Evolutionary conservation across 2,113 vertebrate species (phyloP), one percentile per base, ranked within the genome.

Genomic region (Oophaga pumilio): DNA sequence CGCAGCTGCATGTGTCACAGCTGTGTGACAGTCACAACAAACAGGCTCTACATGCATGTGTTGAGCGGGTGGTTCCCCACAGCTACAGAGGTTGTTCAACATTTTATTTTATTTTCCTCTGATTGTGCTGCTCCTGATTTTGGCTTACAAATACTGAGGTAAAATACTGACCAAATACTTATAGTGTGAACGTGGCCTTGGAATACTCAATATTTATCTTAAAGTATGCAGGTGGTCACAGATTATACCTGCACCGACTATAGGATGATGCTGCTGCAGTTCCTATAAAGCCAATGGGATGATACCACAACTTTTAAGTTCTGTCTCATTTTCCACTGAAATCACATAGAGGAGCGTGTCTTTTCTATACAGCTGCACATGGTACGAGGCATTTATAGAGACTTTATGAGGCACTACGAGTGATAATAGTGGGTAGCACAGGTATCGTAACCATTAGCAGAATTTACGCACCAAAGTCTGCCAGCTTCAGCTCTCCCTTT

Each of bases 401-500:
- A 66, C 9, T 10, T n/a, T n/a, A 24, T 8, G 24, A 66, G 2
- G 22, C 62, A 24, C 62, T 66, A n/a, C 8, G 33, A 43, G 33
- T 62, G 60, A 62, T 22, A 22, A 20, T 22, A 22, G 6, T 20
- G 20, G 20, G 14, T 28, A 14, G 14, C 13, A 8, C 13, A 20
- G 4, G 10, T 8, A 85, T 49, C 52, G 59, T 73, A 28, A 12
- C 24, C 9, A 18, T 22, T 33, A 8, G 8, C 74, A 52, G 24
- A 50, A 0, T 6, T 17, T 52, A 79, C 96, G 90, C 86, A 98
- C 98, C 98, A 0, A 99, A 99, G 90, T 99, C 97, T 0, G 98
- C 98, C 77, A 99, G 94, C 89, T 99, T 99, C 87, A 99, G 95
- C 90, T 99, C 98, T 43, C 98, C 98, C 33, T 94, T 95, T 82